Conservation (phyloP, 2,113 vertebrate genomes). For the Pseudonaja textilis region DNA sequence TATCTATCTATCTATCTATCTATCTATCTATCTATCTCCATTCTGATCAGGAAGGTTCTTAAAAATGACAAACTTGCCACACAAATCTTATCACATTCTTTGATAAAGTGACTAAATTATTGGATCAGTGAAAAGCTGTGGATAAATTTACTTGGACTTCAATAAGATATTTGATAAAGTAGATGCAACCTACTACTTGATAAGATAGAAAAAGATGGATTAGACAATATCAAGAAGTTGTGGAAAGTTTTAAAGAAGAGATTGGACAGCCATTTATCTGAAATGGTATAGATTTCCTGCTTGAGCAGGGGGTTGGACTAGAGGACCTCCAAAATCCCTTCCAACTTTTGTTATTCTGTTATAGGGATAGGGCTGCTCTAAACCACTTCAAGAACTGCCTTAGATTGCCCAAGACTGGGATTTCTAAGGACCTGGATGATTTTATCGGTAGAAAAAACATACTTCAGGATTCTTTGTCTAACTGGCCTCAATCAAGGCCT, state of each 20-base stretch:
- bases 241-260: background rate
- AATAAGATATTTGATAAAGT: too few relatives aligned
- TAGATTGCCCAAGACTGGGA: background rate
- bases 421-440: background rate
- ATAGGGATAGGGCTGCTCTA: background rate
- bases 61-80: background rate
- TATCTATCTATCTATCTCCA: too few relatives aligned
- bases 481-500: background rate
- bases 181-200: too few relatives aligned
- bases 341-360: too few relatives aligned
- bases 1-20: too few relatives aligned
- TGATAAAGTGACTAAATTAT: too few relatives aligned
- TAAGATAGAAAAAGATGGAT: background rate
- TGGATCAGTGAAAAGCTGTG: too few relatives aligned
- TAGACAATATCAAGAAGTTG: background rate
- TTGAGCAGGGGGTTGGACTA: too few relatives aligned
- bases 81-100: too few relatives aligned
- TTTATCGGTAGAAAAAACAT: background rate
- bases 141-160: too few relatives aligned
- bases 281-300: background rate
- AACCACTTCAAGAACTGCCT: background rate
- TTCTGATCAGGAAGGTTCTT: background rate
- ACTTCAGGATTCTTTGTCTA: background rate
- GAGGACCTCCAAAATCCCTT: background rate
- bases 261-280: background rate